A percentile compares a stretch with the other conserved stretches of the same genome.
Evolutionary conservation across 2,113 vertebrate species (phyloP).

Genomic region (Tetraodon nigroviridis): DNA sequence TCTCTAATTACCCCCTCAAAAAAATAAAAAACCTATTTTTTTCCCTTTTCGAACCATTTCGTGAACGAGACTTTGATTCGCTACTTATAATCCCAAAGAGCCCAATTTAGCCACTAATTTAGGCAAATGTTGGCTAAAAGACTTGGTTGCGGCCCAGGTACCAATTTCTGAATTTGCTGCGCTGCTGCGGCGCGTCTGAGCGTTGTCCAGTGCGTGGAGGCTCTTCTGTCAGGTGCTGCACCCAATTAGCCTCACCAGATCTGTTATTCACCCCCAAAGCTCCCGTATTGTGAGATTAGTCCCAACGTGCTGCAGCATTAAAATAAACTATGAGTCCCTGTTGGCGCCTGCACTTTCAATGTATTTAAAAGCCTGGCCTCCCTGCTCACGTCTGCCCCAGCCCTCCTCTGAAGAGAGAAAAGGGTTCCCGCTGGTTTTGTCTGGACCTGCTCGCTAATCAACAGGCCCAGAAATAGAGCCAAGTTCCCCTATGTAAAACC

Average conservation of each 20-base stretch:
- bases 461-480: constrained; percentile 35
- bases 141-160: constrained; percentile 44
- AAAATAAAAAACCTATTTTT: constrained; percentile 40
- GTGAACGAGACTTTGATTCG: constrained; percentile 61
- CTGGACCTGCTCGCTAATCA: constrained; percentile 51
- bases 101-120: constrained; percentile 69
- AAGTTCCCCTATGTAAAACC: constrained; percentile 21
- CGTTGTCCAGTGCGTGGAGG: constrained; percentile 26
- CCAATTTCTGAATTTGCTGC: constrained; percentile 44
- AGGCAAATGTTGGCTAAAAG: constrained; percentile 67
- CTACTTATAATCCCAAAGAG: constrained; percentile 68
- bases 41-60: constrained; percentile 54
- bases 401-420: constrained; percentile 6
- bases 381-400: constrained; percentile 15
- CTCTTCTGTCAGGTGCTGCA: constrained; percentile 29
- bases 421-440: constrained; percentile 22
- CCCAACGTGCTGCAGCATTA: constrained; percentile 10
- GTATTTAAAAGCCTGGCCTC: not conserved
- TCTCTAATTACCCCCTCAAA: constrained; percentile 53
- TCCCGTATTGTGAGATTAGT: constrained; percentile 17
- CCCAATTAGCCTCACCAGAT: constrained; percentile 48
- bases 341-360: not conserved
- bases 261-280: constrained; percentile 44
- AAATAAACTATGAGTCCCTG: constrained; percentile 23
- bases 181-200: constrained; percentile 18